These are phyloP conservation scores for Gymnocypris eckloni DNA, from an alignment of 2,797 vertebrate species.

Conservation along the genomic window DNA sequence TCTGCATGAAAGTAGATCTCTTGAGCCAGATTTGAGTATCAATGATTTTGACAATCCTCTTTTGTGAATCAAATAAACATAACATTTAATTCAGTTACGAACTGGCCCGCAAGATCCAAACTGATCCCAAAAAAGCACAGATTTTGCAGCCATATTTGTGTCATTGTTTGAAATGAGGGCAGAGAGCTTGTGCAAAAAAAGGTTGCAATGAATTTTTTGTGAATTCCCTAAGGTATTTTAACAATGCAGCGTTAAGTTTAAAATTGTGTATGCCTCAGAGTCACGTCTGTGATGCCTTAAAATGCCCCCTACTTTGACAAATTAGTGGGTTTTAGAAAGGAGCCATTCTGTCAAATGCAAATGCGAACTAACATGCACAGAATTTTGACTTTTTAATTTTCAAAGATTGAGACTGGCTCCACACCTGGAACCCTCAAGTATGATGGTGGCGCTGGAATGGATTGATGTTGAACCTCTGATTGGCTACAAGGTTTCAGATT, in stretches of 20 bases:
- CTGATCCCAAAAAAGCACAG: not conserved
- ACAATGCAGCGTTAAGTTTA: too few relatives aligned
- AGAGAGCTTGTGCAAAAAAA: not conserved
- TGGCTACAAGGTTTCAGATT: conserved; percentile 94
- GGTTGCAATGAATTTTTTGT: not conserved
- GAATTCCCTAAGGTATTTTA: not conserved
- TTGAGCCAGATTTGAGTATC: too few relatives aligned
- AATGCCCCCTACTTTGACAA: not conserved
- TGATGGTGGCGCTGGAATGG: conserved; percentile 95
- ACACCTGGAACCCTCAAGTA: conserved; percentile 93
- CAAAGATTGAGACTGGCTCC: conserved; percentile 90
- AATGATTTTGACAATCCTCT: not conserved
- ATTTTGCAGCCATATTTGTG: not conserved
- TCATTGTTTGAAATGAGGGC: not conserved
- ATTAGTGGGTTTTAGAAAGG: not conserved
- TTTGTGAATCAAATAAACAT: not conserved
- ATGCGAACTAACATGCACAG: not conserved
- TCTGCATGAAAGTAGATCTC: too few relatives aligned
- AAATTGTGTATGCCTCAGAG: not conserved
- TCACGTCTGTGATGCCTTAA: not conserved
- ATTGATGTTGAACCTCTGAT: conserved; percentile 93
- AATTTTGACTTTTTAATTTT: not conserved
- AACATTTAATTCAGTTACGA: not conserved
- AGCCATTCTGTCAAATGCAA: not conserved
- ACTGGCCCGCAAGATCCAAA: not conserved